These are phyloP conservation scores for Pseudopodoces humilis DNA, from an alignment of 2,113 vertebrate species.

Conservation along the genomic window DNA sequence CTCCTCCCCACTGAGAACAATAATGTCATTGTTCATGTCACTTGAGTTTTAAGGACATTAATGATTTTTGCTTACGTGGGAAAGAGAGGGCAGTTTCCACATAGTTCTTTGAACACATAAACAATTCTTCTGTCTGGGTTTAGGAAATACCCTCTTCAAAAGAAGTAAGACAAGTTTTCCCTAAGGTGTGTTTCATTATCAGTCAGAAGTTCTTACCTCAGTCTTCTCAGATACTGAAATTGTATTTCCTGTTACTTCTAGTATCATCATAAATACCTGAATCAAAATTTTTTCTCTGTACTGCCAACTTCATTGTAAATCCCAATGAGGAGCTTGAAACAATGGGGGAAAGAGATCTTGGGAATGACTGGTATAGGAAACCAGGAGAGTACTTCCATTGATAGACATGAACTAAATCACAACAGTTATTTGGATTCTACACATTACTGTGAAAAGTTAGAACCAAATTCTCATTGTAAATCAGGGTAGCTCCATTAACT, in stretches of 20 bases:
- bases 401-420: background rate
- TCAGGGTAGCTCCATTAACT: background rate
- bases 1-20: conserved; percentile 15
- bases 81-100: background rate
- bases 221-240: background rate
- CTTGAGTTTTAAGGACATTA: background rate
- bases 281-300: background rate
- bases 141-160: background rate
- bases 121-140: background rate
- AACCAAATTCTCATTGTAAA: background rate
- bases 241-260: background rate
- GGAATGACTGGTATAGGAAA: background rate
- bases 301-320: background rate
- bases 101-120: background rate
- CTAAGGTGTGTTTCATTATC: background rate
- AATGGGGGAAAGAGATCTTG: background rate
- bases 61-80: background rate
- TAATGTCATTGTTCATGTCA: background rate
- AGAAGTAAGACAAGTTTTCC: background rate
- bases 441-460: background rate
- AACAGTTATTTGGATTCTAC: background rate
- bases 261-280: background rate
- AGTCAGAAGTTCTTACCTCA: background rate
- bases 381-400: background rate
- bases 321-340: background rate